phyloP scores from a whole-genome alignment of 2,888 invertebrate genomes.

The Athalia circularis region DNA sequence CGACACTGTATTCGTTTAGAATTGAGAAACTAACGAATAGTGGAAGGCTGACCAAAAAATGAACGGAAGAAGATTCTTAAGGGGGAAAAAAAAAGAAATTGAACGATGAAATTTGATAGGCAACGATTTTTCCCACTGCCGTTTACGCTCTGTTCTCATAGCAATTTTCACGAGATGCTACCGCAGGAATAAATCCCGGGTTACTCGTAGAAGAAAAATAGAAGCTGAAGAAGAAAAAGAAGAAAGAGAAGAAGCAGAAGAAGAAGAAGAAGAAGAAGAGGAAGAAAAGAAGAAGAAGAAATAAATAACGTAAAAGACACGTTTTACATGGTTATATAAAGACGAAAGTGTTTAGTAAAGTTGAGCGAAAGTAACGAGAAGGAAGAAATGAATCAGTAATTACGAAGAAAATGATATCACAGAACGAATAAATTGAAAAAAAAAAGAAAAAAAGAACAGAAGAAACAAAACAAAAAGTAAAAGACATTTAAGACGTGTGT shows the following conservation, averaged over 20 bases:
- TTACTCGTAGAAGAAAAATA: neutral
- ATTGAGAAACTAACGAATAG: too few species aligned
- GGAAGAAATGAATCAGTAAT: slow-evolving; percentile 42
- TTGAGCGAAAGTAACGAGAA: slow-evolving; percentile 44
- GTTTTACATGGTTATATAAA: neutral
- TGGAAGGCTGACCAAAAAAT: too few species aligned
- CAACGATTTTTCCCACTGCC: too few species aligned
- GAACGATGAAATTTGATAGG: too few species aligned
- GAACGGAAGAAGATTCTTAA: too few species aligned
- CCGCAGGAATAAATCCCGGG: neutral
- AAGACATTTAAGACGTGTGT: neutral
- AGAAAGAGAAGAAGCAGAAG: neutral
- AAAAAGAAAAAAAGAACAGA: slow-evolving; percentile 41
- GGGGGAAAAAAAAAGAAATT: too few species aligned
- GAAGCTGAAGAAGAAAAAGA: neutral
- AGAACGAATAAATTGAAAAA: neutral
- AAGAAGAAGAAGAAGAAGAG: neutral
- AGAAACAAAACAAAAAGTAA: slow-evolving; percentile 45
- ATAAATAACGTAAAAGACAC: neutral
- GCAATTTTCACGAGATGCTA: slow-evolving; percentile 4
- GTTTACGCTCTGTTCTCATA: neutral
- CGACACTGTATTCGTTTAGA: too few species aligned
- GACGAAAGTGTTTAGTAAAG: neutral
- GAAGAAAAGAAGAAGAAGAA: neutral
- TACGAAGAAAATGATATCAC: slow-evolving; percentile 42